A percentile compares a stretch with the other conserved stretches of the same genome.
phyloP scores from a whole-genome alignment of 64 coral and sea anemone genomes.

The Montipora efflorescens region DNA sequence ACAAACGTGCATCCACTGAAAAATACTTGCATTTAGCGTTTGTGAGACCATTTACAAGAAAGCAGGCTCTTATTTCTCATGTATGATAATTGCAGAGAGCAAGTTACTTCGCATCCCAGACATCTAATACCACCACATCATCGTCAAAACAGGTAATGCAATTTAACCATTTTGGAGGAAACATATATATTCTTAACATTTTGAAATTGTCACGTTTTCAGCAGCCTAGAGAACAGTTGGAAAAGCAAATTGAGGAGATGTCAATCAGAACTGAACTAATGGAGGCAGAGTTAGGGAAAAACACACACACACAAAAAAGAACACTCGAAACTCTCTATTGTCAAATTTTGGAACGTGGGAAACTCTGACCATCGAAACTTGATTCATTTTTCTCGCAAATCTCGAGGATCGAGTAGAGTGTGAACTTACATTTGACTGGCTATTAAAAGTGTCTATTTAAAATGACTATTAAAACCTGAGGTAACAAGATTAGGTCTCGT shows the following conservation, averaged over 20 bases:
- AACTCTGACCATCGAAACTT: too few species aligned
- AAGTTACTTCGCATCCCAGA: neutral
- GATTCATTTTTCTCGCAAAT: too few species aligned
- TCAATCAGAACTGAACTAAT: neutral
- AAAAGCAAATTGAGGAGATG: neutral
- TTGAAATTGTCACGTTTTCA: neutral
- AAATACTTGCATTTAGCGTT: neutral
- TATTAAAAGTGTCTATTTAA: neutral
- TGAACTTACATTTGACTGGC: too few species aligned
- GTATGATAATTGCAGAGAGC: neutral
- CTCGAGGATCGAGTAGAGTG: too few species aligned
- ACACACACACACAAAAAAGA: neutral
- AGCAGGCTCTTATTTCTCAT: too few species aligned
- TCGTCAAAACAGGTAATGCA: neutral
- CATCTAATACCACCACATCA: neutral
- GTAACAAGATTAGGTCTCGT: too few species aligned
- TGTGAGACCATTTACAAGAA: too few species aligned
- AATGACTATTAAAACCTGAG: neutral
- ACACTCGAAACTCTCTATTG: neutral
- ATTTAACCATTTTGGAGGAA: neutral
- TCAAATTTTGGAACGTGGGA: neutral
- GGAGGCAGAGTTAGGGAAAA: neutral
- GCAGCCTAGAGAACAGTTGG: neutral
- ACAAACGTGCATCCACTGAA: neutral
- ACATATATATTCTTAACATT: neutral